Evolutionary conservation across 2,888 invertebrate genomes (phyloP).

Genomic region (Lomographa bimaculata): DNA sequence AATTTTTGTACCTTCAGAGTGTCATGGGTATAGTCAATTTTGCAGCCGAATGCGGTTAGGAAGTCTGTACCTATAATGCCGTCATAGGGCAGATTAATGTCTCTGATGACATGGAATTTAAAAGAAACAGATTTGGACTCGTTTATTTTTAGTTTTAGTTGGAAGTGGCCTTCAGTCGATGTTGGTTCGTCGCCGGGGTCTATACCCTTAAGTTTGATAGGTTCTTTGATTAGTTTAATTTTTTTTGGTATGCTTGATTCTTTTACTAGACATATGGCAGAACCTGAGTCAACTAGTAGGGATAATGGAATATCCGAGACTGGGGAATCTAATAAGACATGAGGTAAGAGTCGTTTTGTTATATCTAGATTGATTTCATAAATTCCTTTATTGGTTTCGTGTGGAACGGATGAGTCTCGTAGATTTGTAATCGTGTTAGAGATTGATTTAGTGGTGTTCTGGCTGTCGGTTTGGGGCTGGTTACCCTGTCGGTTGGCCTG

Average conservation of each 20-base stretch:
- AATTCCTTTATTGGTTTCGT: slow-evolving; percentile 1
- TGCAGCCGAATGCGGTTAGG: slow-evolving; percentile 14
- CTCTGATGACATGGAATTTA: slow-evolving; percentile 25
- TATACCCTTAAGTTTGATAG: background rate
- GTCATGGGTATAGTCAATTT: slow-evolving; percentile 25
- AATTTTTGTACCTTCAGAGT: no score
- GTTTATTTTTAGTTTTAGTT: slow-evolving; percentile 12
- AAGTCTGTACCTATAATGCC: slow-evolving; percentile 33
- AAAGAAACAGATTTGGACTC: background rate
- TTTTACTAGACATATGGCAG: slow-evolving; percentile 26
- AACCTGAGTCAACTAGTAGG: slow-evolving; percentile 29
- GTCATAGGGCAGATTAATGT: slow-evolving; percentile 30
- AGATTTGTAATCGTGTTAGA: no score
- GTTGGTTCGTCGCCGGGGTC: slow-evolving; percentile 2
- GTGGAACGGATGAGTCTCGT: no score
- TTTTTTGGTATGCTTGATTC: background rate
- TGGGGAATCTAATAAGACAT: slow-evolving; percentile 21
- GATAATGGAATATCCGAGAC: slow-evolving; percentile 27
- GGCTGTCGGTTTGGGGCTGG: no score
- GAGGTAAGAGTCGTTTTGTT: slow-evolving; percentile 27
- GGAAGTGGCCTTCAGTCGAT: slow-evolving; percentile 25
- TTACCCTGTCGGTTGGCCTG: no score
- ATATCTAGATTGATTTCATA: slow-evolving; percentile 23
- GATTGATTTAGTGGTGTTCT: no score
- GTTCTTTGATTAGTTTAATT: background rate